Base-by-base conservation (phyloP, 2,797 vertebrate species). In the Brachymystax lenok region DNA sequence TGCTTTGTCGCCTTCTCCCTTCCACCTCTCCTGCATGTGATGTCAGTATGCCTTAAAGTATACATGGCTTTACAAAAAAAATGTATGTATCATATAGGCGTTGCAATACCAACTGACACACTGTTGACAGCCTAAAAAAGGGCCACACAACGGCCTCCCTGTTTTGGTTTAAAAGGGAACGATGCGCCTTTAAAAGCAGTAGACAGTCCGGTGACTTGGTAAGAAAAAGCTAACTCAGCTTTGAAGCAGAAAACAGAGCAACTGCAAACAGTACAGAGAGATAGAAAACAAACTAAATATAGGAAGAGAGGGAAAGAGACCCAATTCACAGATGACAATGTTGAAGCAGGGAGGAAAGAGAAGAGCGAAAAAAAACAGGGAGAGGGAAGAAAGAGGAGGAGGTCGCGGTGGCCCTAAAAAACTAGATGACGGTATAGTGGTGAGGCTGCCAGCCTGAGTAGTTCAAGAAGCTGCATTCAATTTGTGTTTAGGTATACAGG, bases 401-500 rank as follows among this genome's bases (percentile, higher is more conserved):
- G 17, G 4, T 40, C 5, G 56, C 4, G 51, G 28, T 24, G 51
- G 75, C 24, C 59, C 78, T 78, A 54, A 71, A 24, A 24, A 46
- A 72, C 74, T 46, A 52, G 56, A 54, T 35, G 71, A 51, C 17
- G 64, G 40, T 40, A 17, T 54, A 73, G 35, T 81, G 78, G 69
- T 46, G 8, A 46, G 40, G 40, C 40, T 67, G 35, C 16, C 19
- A 88, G 92, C 88, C 92, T 85, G 88, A 92, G 91, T 94, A 92
- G 91, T 92, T 93, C 79, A 82, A 81, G 87, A 93, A 89, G 91
- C 90, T 93, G 93, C 40, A 46, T 46, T 94, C 93, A 87, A 94
- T 92, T n/a, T n/a, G 92, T 92, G 17, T 80, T 86, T 86, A 86
- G 88, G 91, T 72, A 92, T 94, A 94, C 92, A 93, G 89, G 90